Evolutionary conservation across 2,113 vertebrate genomes (phyloP), one percentile per base, ranked within the genome.

Genomic region (Eptesicus fuscus): DNA sequence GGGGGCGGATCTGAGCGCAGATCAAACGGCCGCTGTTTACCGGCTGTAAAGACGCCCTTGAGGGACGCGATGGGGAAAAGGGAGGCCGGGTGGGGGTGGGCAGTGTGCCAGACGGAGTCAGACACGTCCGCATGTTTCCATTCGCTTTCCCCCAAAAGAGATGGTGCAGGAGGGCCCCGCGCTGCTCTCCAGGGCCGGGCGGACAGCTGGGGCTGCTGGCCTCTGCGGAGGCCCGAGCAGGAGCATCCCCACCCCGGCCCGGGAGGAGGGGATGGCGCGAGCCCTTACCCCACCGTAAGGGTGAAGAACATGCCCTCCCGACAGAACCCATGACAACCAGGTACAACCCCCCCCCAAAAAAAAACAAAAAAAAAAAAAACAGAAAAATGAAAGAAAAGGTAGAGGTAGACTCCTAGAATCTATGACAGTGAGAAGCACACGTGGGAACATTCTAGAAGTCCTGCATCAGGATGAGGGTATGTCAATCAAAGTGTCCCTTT

Each of bases 11-110:
- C 90, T 59, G 70, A 93, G 51, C 0, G 7, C 37, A 37, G 92
- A 97, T 96, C 95, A 84, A 59, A 88, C 9, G 37, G 30, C 70
- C 1, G 23, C 40, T 88, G 74, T 88, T 96, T 76, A 56, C 44
- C 88, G 61, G 56, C 3, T 0, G 9, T 2, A 3, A 90, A 94
- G 95, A 65, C 3, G 0, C 91, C 74, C 40, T 70, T 13, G 7
- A 20, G 1, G 30, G 95, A 93, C 93, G 14, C 1, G 80, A 51
- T 1, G 35, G 56, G 49, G 42, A 5, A 71, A 9, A 10, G 37
- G 67, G 37, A 9, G 65, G 44, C 1, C 4, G 35, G n/a, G 3
- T 7, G 32, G 76, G 11, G 1, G 9, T 7, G 30, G 88, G 78
- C 71, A 18, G 40, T 0, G 3, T 4, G 83, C 76, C 96, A 83